phyloP scores from a whole-genome alignment of 2,113 vertebrate species.

The Gymnogyps californianus region DNA sequence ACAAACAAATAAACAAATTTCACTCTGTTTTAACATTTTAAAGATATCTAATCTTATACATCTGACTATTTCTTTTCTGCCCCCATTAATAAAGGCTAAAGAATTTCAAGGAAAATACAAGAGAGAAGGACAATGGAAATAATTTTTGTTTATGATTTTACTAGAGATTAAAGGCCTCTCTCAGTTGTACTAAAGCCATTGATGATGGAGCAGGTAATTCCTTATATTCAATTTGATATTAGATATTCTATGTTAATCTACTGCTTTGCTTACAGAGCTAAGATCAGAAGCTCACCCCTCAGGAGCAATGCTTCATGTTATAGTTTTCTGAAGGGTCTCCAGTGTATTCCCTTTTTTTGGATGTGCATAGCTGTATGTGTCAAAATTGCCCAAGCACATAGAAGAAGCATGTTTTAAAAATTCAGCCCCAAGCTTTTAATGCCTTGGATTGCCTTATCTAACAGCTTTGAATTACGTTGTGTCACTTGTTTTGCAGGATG shows the following conservation, averaged over 20 bases:
- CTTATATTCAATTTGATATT: background rate
- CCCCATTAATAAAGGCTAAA: background rate
- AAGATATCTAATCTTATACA: background rate
- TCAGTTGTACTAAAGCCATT: background rate
- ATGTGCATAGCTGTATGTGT: background rate
- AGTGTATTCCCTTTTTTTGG: background rate
- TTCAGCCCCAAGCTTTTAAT: background rate
- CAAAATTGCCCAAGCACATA: background rate
- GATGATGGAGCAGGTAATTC: background rate
- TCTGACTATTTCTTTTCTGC: background rate
- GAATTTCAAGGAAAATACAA: background rate
- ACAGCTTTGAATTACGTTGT: slow-evolving; percentile 14
- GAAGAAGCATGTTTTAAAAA: background rate
- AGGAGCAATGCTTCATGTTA: background rate
- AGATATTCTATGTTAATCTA: background rate
- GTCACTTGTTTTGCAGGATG: background rate
- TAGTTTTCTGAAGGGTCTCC: background rate
- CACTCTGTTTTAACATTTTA: background rate
- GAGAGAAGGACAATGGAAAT: background rate
- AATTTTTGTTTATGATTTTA: background rate
- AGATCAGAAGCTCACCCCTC: background rate
- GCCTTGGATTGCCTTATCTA: background rate
- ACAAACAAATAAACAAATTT: background rate
- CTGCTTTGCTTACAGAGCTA: background rate
- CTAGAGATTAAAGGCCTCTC: background rate